phyloP scores from a whole-genome alignment of 2,888 invertebrate species.

The Drosophila infuscata region DNA sequence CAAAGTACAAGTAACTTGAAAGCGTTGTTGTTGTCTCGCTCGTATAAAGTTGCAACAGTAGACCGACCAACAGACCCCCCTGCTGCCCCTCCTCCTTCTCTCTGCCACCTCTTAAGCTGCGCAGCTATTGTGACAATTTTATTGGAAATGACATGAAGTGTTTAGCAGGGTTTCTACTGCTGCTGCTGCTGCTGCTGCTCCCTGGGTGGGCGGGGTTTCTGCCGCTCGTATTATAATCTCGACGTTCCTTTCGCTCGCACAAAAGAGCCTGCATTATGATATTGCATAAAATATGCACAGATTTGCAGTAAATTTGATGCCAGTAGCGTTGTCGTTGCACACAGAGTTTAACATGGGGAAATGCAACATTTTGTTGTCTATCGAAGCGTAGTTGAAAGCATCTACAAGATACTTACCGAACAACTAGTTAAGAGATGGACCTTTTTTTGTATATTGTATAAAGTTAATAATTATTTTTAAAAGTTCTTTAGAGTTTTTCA shows the following conservation, averaged over 20 bases:
- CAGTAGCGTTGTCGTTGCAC: slow-evolving; percentile 33
- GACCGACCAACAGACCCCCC: not conserved
- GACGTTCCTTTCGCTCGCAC: slow-evolving; percentile 17
- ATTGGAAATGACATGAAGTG: slow-evolving; percentile 54
- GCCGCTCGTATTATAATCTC: slow-evolving; percentile 22
- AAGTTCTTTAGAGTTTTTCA: not conserved
- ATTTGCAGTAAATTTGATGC: slow-evolving; percentile 40
- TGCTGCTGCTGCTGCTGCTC: slow-evolving; percentile 10
- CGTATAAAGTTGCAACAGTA: slow-evolving; percentile 34
- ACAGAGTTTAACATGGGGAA: slow-evolving; percentile 1
- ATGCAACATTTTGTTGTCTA: slow-evolving; percentile 3
- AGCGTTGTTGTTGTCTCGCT: slow-evolving; percentile 15
- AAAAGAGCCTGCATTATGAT: slow-evolving; percentile 32
- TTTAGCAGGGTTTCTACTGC: slow-evolving; percentile 19
- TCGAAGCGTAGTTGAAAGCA: not conserved
- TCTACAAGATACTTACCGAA: not conserved
- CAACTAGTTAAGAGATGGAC: not conserved
- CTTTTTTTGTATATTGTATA: not conserved
- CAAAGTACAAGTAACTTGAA: slow-evolving; percentile 31
- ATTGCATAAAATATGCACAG: slow-evolving; percentile 25
- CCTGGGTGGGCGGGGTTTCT: not conserved
- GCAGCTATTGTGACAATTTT: slow-evolving; percentile 62
- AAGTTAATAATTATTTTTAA: not conserved
- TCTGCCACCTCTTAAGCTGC: not conserved
- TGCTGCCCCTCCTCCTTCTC: not conserved